Base-by-base conservation (phyloP, 2,888 invertebrate species). In the Apoda limacodes region DNA sequence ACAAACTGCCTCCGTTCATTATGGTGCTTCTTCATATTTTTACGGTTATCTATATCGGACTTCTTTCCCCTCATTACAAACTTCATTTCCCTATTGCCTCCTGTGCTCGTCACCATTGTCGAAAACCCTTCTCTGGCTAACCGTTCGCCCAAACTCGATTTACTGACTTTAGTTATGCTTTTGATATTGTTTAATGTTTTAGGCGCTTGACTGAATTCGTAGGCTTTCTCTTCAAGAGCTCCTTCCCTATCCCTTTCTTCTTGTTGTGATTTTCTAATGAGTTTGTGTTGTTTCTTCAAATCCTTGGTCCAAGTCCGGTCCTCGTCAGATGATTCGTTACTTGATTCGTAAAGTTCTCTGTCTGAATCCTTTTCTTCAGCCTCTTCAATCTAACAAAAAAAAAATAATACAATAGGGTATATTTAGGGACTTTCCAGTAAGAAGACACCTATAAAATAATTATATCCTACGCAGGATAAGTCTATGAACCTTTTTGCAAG, bases 271-370 rank as follows among this genome's bases (percentile, higher is more conserved):
- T 67, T 58, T 37, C 87, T 80, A 9, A 88, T 82, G n/a, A 85
- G 70, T 50, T 82, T 83, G 55, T 91, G 88, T 52, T 89, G 87
- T 52, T 88, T 88, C 52, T 90, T 90, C 34, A 93, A 86, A 68
- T 94, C 92, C 53, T 88, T 87, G 0, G 85, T 84, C 89, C 91
- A 93, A 4, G 86, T 83, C 37, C 86, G 85, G 30, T 93, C 92
- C 57, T 94, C 93, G 45, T 93, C 94, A 2, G 93, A 92, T 59
- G 90, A 75, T 22, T 66, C 72, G 15, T 64, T 66, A 39, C 61
- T 71, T 2, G 64, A 50, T 32, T 67, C 63, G 42, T 78, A 80
- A 7, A 82, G 44, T 39, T 86, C 85, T 39, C 78, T 80, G 37
- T 84, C 84, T 13, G 83, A 81, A 48, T 80, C 75, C 31, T 76